These are phyloP conservation scores for Pygocentrus nattereri DNA, from an alignment of 2,797 vertebrate species.

Conservation along the genomic window DNA sequence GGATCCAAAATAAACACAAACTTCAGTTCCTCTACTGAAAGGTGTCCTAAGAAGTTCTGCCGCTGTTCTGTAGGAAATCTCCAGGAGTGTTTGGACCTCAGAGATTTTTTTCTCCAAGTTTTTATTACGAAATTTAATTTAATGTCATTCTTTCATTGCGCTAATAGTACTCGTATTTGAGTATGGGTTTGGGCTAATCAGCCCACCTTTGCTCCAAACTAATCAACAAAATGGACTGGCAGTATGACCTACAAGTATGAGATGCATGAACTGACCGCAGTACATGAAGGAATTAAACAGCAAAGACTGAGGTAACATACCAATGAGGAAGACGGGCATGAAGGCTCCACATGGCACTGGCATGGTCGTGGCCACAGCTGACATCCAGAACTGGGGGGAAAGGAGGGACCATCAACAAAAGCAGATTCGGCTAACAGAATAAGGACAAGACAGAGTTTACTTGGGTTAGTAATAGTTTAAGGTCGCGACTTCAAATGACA, in stretches of 20 bases:
- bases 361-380: slow-evolving; percentile 96
- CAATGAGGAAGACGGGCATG: slow-evolving; percentile 98
- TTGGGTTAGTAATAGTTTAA: too few species aligned
- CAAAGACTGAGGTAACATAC: slow-evolving; percentile 76
- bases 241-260: neutral
- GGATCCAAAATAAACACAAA: too few species aligned
- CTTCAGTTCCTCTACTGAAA: too few species aligned
- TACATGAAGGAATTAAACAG: neutral
- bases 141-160: neutral
- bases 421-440: neutral
- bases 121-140: neutral
- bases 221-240: neutral
- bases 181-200: neutral
- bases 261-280: neutral
- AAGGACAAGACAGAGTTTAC: neutral
- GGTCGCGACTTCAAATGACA: too few species aligned
- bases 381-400: slow-evolving; percentile 95
- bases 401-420: neutral
- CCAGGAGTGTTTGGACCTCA: neutral
- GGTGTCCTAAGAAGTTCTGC: too few species aligned
- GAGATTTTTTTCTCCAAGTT: neutral
- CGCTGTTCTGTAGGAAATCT: too few species aligned
- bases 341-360: slow-evolving; percentile 97
- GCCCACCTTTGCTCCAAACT: slow-evolving; percentile 3
- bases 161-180: neutral